Evolutionary conservation across 2,797 vertebrate species (phyloP).

Genomic region (Carduelis carduelis): DNA sequence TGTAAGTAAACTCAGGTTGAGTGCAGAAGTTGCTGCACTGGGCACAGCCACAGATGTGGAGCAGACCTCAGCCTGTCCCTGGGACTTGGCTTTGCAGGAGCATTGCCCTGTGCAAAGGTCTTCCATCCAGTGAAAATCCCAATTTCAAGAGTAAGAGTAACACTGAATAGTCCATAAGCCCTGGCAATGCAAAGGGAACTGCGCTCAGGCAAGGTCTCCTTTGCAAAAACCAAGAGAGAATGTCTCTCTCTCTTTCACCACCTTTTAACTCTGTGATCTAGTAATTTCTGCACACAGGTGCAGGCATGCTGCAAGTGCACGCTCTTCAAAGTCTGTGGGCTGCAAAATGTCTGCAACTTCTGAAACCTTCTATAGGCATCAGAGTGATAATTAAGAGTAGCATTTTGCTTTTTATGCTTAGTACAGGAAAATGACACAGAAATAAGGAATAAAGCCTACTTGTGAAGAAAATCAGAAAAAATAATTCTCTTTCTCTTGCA

Average conservation of each 20-base stretch:
- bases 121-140: background rate
- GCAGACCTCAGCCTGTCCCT: background rate
- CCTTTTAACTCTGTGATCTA: background rate
- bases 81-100: background rate
- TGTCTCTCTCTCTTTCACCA: background rate
- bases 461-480: background rate
- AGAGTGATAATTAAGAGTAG: background rate
- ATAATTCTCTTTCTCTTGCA: background rate
- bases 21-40: background rate
- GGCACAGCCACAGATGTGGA: accelerated
- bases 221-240: background rate
- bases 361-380: background rate
- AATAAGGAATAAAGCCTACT: background rate
- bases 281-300: conserved; percentile 1
- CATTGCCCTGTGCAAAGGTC: background rate
- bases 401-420: background rate
- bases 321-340: background rate
- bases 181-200: background rate
- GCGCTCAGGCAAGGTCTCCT: background rate
- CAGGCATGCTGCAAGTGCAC: background rate
- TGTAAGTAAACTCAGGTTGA: background rate
- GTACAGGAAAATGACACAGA: background rate
- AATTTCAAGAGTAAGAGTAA: background rate
- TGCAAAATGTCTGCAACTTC: background rate
- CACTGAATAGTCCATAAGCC: background rate